Conservation (phyloP, 2,113 vertebrate genomes). For the Oreochromis niloticus region DNA sequence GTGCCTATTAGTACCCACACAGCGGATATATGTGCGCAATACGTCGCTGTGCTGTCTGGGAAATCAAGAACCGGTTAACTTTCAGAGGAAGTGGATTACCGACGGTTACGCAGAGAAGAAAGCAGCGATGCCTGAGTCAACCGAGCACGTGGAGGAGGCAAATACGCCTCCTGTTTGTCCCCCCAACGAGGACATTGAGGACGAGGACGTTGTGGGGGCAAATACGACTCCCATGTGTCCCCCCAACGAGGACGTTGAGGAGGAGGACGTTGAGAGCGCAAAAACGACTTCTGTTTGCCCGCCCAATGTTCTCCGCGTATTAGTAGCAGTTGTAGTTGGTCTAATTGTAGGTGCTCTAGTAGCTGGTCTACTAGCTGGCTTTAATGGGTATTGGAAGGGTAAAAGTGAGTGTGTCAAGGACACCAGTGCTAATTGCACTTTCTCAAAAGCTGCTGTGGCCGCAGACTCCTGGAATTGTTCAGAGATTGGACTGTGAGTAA, state of each 20-base stretch:
- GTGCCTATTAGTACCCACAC: background rate
- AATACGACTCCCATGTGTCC: background rate
- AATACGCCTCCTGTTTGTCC: background rate
- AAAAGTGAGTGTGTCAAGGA: background rate
- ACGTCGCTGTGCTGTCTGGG: background rate
- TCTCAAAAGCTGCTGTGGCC: slow-evolving; percentile 72
- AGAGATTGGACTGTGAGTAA: slow-evolving; percentile 73
- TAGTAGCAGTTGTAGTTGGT: slow-evolving; percentile 15
- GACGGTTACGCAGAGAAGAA: background rate
- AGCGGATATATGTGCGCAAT: accelerated
- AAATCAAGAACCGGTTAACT: background rate
- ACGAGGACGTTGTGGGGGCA: background rate
- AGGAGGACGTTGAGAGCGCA: background rate
- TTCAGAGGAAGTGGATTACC: background rate
- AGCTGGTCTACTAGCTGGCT: accelerated
- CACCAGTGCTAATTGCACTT: background rate
- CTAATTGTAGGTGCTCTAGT: background rate
- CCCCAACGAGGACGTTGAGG: background rate
- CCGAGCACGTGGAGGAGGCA: background rate
- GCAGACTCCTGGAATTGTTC: slow-evolving; percentile 79
- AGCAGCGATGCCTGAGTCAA: background rate
- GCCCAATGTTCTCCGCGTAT: background rate
- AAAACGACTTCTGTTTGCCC: accelerated
- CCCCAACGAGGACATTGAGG: background rate
- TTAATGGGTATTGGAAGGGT: accelerated